Evolutionary conservation across 2,113 vertebrate genomes (phyloP), one percentile per base, ranked within the genome.

Genomic region (Caloenas nicobarica): DNA sequence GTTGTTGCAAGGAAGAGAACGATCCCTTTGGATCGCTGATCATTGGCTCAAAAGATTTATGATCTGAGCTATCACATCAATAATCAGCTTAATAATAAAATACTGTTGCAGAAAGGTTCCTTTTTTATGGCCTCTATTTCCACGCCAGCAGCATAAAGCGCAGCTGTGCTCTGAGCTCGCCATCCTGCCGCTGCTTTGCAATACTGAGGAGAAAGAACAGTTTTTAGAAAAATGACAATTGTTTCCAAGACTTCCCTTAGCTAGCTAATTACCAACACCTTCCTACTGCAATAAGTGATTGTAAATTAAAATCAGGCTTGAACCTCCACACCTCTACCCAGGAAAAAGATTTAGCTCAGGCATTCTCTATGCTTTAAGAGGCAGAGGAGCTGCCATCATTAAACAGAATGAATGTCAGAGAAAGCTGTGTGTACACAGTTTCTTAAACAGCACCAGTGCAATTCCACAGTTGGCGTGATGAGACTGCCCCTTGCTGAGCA

Each of bases 151-250:
- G 74, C 83, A 88, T 48, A 89, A 86, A 93, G 89, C 95, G 90
- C 95, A 97, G 97, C 97, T 97, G 96, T 64, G 77, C 42, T 74
- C 87, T 93, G 93, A 97, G 93, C 82, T 97, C 93, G 96, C 76
- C 36, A n/a, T 44, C 70, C 79, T 77, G 62, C 70, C 24, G 10
- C 58, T 73, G 50, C 71, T 94, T 86, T n/a, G 31, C 19, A 83
- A 87, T 34, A 56, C 62, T 69, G 60, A 94, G 44, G 17, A 82
- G 58, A 80, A 95, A 78, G 38, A 92, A 76, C 31, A 86, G 26
- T 18, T 76, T 89, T 40, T 78, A 66, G 76, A 95, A 71, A 84
- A 95, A 65, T 3, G 1, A 77, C 60, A 78, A 50, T 22, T 86
- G 51, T 71, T 91, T 86, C 54, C 56, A 70, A 73, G 48, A 68